Base-by-base conservation (phyloP, 2,888 invertebrate genomes). In the Stenichneumon culpator region DNA sequence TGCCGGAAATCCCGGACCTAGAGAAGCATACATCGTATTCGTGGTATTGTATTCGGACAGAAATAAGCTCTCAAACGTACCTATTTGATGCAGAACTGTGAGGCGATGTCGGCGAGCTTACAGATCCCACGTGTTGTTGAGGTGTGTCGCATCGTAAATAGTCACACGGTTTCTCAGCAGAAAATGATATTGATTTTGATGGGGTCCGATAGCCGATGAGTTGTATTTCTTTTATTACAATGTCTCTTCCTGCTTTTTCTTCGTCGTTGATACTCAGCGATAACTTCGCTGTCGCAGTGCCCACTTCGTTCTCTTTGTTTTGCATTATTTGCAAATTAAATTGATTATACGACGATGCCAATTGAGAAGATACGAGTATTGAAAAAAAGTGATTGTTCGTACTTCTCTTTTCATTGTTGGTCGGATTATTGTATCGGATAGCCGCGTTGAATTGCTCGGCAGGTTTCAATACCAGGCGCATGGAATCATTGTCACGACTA, bases 111-210 rank as follows among this genome's bases (percentile, higher is more conserved):
- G 93, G 93, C 14, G 93, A 93, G 67, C 87, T 88, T 50, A 88
- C 65, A 44, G 88, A 79, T 28, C 85, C 84, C 7, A 87, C 80
- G 4, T 86, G 79, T 70, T 87, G 87, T 77, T 91, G 92, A 19
- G 93, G 93, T 1, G 93, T 93, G 44, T 92, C 92, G 44, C 91
- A 92, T 6, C 93, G 92, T 44, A 89, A 80, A 84, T 91, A 86
- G 60, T 92, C 92, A 14, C 74, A 79, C 32, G 60, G 69, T 63
- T 72, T 79, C 11, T 85, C 85, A 0, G 32, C 14, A 11, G 67
- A 28, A 14, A 63, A 19, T 72, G 16, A 89, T 63, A 80, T 92
- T 89, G 70, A 92, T 88, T 87, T 91, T 90, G 32, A 88, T 89
- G 69, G 86, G 16, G 90, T 90, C 44, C 90, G 86, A 28, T 86